These are phyloP conservation scores for Drosophila mulleri DNA, from an alignment of 2,888 invertebrate genomes.

Conservation along the genomic window DNA sequence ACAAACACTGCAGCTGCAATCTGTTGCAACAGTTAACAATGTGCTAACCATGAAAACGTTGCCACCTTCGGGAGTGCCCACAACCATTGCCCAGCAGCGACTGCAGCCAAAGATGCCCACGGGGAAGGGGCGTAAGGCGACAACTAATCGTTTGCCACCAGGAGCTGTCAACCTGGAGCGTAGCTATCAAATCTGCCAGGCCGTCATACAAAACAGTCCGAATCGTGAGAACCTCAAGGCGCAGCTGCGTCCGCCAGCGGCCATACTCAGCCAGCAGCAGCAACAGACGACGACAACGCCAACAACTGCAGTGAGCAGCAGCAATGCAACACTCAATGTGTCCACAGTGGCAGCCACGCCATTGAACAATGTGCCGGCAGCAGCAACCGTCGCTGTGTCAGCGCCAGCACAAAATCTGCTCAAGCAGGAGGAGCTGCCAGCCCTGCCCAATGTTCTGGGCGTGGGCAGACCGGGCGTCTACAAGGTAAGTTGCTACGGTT, in stretches of 20 bases:
- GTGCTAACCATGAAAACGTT: conserved; percentile 80
- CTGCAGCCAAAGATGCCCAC: conserved; percentile 81
- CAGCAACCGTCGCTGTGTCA: conserved; percentile 63
- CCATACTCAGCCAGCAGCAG: conserved; percentile 86
- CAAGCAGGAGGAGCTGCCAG: conserved; percentile 72
- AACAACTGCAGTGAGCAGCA: conserved; percentile 47
- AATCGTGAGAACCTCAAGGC: conserved; percentile 94
- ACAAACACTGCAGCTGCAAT: conserved; percentile 70
- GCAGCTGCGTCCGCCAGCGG: conserved; percentile 94
- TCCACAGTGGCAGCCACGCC: conserved; percentile 70
- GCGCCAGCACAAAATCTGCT: conserved; percentile 70
- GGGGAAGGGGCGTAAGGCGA: conserved; percentile 84
- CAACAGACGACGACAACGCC: conserved; percentile 30
- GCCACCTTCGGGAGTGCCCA: conserved; percentile 82
- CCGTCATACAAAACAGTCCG: conserved; percentile 96
- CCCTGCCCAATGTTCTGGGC: conserved; percentile 80
- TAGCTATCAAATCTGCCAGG: conserved; percentile 97
- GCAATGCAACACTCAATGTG: conserved; percentile 62
- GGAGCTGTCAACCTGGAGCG: conserved; percentile 96
- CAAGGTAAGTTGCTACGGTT: conserved; percentile 66
- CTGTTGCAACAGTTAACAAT: conserved; percentile 83
- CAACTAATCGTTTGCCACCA: conserved; percentile 91
- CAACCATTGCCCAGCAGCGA: conserved; percentile 84
- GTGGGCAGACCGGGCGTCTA: conserved; percentile 84
- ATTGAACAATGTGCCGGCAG: conserved; percentile 56